Evolutionary conservation across 2,113 vertebrate genomes (phyloP).

Genomic region (Oreamnos americanus): DNA sequence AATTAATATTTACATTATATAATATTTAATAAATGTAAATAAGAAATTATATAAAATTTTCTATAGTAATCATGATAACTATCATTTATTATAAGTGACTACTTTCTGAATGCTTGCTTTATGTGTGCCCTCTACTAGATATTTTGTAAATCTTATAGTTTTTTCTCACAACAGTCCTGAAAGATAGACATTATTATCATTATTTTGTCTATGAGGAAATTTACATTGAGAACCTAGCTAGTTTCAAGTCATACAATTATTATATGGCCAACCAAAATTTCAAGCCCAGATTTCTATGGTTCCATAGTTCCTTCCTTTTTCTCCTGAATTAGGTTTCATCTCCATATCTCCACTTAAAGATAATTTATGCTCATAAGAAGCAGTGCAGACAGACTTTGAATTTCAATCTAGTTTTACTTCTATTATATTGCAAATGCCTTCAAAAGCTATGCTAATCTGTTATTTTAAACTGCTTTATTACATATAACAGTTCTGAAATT

Average conservation of each 20-base stretch:
- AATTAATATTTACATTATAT: background rate
- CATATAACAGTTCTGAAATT: constrained; percentile 44
- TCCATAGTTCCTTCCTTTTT: background rate
- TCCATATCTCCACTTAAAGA: background rate
- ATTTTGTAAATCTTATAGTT: background rate
- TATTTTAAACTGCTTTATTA: constrained; percentile 58
- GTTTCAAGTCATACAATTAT: background rate
- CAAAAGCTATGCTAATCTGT: constrained; percentile 55
- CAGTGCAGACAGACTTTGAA: background rate
- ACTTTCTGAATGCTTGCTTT: background rate
- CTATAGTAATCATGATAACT: background rate
- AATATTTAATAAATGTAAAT: background rate
- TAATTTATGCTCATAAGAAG: background rate
- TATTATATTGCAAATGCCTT: constrained; percentile 21
- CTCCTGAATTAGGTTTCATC: background rate
- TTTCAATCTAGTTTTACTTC: constrained; percentile 16
- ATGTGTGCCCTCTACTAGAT: background rate
- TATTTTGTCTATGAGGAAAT: background rate
- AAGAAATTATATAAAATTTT: background rate
- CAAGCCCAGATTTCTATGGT: background rate
- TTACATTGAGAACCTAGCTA: background rate
- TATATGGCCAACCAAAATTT: background rate
- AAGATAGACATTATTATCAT: background rate
- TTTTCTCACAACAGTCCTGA: background rate
- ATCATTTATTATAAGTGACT: background rate